A percentile compares a stretch with the other conserved stretches of the same genome.
phyloP scores from a whole-genome alignment of 2,797 vertebrate species.

The Sparus aurata region DNA sequence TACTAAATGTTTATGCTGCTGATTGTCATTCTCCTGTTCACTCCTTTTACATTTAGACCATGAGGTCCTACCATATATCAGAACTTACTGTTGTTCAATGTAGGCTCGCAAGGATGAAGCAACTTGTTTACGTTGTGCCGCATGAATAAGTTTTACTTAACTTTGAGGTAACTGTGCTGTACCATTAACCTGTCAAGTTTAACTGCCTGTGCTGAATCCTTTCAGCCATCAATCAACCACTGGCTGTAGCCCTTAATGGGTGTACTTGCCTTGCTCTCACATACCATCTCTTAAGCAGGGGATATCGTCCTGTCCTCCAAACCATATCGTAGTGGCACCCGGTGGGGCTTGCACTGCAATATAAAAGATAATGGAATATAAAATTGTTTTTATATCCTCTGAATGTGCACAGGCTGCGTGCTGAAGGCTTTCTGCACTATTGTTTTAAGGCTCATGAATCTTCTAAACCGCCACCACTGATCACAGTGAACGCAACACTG shows the following conservation, averaged over 20 bases:
- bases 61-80: not conserved
- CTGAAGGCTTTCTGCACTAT: slow-evolving; percentile 54
- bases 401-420: slow-evolving; percentile 43
- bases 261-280: slow-evolving; percentile 36
- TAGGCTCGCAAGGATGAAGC: not conserved
- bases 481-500: slow-evolving; percentile 46
- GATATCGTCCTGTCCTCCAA: slow-evolving; percentile 55
- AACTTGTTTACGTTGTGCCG: not conserved
- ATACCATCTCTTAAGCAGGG: slow-evolving; percentile 61
- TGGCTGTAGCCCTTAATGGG: slow-evolving; percentile 38
- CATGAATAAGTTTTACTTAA: slow-evolving; percentile 1
- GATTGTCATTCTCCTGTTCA: not conserved
- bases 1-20: not conserved
- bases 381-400: slow-evolving; percentile 77
- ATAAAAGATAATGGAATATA: slow-evolving; percentile 81
- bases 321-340: slow-evolving; percentile 53
- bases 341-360: slow-evolving; percentile 36
- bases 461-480: slow-evolving; percentile 63
- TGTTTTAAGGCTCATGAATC: slow-evolving; percentile 82
- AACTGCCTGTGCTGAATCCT: slow-evolving; percentile 30
- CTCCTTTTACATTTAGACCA: not conserved
- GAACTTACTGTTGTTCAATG: not conserved
- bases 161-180: slow-evolving; percentile 5
- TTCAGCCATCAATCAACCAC: slow-evolving; percentile 28
- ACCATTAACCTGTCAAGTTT: slow-evolving; percentile 41